phyloP scores from a whole-genome alignment of 2,113 vertebrate species.

The Propithecus coquereli region DNA sequence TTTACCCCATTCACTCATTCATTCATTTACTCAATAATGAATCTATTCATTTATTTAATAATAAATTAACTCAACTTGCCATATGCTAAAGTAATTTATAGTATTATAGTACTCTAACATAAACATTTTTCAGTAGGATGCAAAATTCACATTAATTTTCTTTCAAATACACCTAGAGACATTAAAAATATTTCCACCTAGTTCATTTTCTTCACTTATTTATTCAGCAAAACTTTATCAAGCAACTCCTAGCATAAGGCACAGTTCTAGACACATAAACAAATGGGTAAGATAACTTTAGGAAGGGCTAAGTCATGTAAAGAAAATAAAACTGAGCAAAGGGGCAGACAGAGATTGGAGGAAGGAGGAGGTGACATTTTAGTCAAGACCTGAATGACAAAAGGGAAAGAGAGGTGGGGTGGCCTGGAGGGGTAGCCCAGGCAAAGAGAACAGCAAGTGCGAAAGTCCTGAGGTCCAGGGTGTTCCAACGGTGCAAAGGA shows the following conservation, averaged over 20 bases:
- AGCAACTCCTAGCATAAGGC: not conserved
- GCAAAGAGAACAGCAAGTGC: not conserved
- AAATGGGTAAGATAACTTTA: not conserved
- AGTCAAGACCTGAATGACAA: not conserved
- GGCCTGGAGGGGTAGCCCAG: accelerated
- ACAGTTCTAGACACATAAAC: not conserved
- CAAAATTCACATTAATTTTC: not conserved
- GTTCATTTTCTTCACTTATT: not conserved
- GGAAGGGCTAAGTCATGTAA: not conserved
- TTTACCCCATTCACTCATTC: not conserved
- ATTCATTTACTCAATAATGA: not conserved
- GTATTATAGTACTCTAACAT: not conserved
- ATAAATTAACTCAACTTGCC: not conserved
- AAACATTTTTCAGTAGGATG: not conserved
- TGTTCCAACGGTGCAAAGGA: not conserved
- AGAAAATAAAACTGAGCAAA: not conserved
- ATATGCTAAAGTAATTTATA: not conserved
- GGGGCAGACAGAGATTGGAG: not conserved
- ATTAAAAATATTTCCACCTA: not conserved
- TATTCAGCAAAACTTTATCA: not conserved
- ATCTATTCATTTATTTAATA: not conserved
- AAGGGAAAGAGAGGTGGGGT: not conserved
- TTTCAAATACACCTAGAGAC: not conserved
- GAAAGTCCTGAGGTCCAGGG: not conserved
- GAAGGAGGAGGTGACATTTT: not conserved